Evolutionary conservation across 2,797 vertebrate genomes (phyloP), one percentile per base, ranked within the genome.

Genomic region (Chaetodon trifasciatus): DNA sequence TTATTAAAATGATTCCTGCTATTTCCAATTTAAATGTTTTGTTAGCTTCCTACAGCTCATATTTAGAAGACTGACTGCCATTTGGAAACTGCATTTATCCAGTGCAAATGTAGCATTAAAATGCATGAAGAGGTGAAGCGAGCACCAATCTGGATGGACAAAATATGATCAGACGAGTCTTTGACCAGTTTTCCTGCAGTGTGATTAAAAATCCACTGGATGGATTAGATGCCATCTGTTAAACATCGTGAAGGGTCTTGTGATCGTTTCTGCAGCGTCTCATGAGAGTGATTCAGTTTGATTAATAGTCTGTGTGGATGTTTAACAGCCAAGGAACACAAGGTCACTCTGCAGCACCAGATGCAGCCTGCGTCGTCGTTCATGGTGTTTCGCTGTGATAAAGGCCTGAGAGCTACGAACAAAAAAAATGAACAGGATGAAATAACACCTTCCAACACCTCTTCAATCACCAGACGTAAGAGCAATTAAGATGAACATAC

Each of bases 211-310:
- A 55, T 35, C 57, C 50, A 24, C 15, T 4, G 10, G 17, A n/a
- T 53, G 46, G 24, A 76, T 79, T 21, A 60, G 55, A 52, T 23
- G 28, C 53, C 60, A 58, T 73, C 64, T 76, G 63, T 64, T 17
- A 13, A 57, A 63, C 35, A 39, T 21, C 35, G 52, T 13, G 0
- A 16, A 65, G 37, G 37, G 21, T 61, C 60, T 53, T 47, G 8
- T 69, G 66, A 65, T 68, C 4, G 49, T 75, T 65, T 70, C 35
- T 6, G 32, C 67, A 13, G 53, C 55, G 8, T 49, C 53, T 58
- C 55, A 63, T 42, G 32, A 42, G 21, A 57, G 53, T 21, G 53
- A 66, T 70, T 75, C 42, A 47, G n/a, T 52, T 40, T 65, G 61
- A 74, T 70, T 50, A 46, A 55, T 11, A 39, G 72, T 44, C 44